These are phyloP conservation scores for Erpetoichthys calabaricus DNA, from an alignment of 2,797 vertebrate genomes.

Conservation along the genomic window DNA sequence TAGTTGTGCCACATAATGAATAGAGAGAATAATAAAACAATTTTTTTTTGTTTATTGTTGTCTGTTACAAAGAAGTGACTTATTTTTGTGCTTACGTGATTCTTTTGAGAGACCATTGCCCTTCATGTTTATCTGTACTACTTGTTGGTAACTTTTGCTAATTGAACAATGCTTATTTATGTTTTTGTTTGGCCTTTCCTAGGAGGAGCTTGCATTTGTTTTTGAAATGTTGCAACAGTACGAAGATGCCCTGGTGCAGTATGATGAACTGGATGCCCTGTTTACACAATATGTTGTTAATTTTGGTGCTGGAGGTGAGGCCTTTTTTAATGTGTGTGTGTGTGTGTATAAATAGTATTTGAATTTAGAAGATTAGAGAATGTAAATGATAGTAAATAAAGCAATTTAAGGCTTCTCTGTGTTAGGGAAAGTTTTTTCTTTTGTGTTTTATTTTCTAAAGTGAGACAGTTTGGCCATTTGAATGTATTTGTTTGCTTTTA, in stretches of 20 bases:
- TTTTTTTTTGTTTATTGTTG: too few relatives aligned
- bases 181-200: background rate
- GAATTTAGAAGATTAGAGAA: too few relatives aligned
- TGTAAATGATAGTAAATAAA: too few relatives aligned
- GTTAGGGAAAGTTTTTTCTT: background rate
- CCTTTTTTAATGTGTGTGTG: background rate
- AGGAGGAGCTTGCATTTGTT: constrained; percentile 96
- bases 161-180: constrained; percentile 1
- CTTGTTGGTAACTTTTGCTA: background rate
- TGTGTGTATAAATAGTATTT: too few relatives aligned
- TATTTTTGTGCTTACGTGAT: background rate
- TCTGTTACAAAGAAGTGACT: background rate
- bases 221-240: constrained; percentile 98
- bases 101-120: background rate
- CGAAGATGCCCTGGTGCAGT: constrained; percentile 92
- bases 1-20: too few relatives aligned
- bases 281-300: constrained; percentile 97
- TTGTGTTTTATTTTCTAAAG: too few relatives aligned
- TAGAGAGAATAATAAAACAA: too few relatives aligned
- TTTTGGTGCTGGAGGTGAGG: constrained; percentile 87
- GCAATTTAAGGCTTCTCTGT: too few relatives aligned
- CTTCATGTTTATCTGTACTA: background rate
- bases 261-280: constrained; percentile 93
- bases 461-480: too few relatives aligned
- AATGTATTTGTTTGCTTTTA: too few relatives aligned